Evolutionary conservation across 2,888 invertebrate genomes (phyloP).

Genomic region (Dioctria rufipes): DNA sequence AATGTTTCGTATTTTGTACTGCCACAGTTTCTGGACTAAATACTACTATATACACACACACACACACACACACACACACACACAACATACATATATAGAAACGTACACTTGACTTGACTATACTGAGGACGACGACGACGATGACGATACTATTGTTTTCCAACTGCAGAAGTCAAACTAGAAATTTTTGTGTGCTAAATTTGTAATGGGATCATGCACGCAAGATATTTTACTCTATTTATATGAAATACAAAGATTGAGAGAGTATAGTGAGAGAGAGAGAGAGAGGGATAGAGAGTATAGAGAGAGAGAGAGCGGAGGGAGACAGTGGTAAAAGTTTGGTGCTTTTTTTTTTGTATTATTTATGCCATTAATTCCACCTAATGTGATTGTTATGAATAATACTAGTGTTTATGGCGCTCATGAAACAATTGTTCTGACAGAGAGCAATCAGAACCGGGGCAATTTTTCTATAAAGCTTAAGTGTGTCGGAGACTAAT

Average conservation of each 20-base stretch:
- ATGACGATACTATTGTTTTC: background rate
- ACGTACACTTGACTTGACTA: background rate
- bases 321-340: too few species aligned
- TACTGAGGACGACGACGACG: background rate
- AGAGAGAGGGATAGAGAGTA: too few species aligned
- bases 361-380: background rate
- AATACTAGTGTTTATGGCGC: slow-evolving; percentile 39
- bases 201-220: slow-evolving; percentile 51
- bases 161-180: slow-evolving; percentile 48
- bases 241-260: slow-evolving; percentile 25
- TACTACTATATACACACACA: background rate
- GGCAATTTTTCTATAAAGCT: background rate
- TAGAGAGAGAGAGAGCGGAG: too few species aligned
- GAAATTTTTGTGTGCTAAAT: slow-evolving; percentile 33
- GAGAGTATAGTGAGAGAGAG: background rate
- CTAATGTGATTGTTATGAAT: slow-evolving; percentile 49
- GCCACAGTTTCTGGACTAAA: slow-evolving; percentile 13
- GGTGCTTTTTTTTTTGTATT: background rate
- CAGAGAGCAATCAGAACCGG: slow-evolving; percentile 35
- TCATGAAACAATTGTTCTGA: slow-evolving; percentile 35
- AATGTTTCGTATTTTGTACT: background rate
- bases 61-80: too few species aligned
- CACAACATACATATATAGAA: background rate
- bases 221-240: slow-evolving; percentile 32
- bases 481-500: slow-evolving; percentile 38